Base-by-base conservation (phyloP, 2,888 invertebrate genomes). In the Mycogona germanica region DNA sequence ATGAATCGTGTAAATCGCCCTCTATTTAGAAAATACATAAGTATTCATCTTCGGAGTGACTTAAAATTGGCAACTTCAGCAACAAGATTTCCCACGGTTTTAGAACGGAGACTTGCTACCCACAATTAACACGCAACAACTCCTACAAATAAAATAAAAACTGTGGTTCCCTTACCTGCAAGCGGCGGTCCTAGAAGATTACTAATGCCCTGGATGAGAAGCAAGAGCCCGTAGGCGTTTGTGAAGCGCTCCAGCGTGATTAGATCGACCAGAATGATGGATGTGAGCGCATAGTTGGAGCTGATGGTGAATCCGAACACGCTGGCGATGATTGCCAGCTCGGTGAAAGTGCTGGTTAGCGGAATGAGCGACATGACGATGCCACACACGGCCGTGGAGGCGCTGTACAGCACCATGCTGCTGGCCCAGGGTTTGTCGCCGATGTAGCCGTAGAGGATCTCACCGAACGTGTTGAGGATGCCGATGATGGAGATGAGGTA, bases 221-320 rank as follows among this genome's bases (percentile, higher is more conserved):
- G 74, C 63, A 91, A 71, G 62, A 93, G 71, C 0, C 93, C 93
- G 66, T 92, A 93, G 3, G 91, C 91, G 67, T 84, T 87, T 45
- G 91, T 88, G 68, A 95, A 89, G 64, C 85, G 78, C 68, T 89
- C 88, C 61, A 93, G 70, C n/a, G 87, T 84, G 60, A 92, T 85
- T 63, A 89, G 77, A 67, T 92, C 84, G 55, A 92, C 88, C 55
- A 92, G 76, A 59, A 93, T 88, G 64, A 91, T 87, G 65, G 87
- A 86, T 23, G 91, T 88, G 38, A 93, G 76, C 2, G 88, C 83
- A 73, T 91, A 93, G 73, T 92, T 92, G 55, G 89, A 91, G 26
- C 89, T 87, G 63, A 92, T 87, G 70, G 85, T 83, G 60, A 89
- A 80, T 1, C 92, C 92, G 73, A 88, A 93, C 28, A 81, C 77